phyloP scores from a whole-genome alignment of 2,797 vertebrate genomes.

The Lerista edwardsae region DNA sequence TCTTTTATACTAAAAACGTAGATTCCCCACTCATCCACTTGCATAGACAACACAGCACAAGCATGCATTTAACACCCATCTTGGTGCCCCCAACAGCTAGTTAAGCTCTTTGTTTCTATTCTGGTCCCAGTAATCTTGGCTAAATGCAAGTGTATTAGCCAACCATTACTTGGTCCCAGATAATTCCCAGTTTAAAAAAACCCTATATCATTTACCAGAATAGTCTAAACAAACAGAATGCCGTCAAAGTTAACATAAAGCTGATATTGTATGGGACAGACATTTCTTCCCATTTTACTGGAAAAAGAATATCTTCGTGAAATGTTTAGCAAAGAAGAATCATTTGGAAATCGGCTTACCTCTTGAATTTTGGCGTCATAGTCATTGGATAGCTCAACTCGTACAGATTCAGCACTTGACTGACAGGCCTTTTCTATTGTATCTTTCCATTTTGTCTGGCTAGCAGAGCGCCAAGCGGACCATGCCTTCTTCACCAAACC shows the following conservation, averaged over 20 bases:
- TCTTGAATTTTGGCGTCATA: constrained; percentile 87
- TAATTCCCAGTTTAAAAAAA: no score
- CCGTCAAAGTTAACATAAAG: neutral
- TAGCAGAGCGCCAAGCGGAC: constrained; percentile 84
- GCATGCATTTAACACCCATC: no score
- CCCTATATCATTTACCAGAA: fast-evolving
- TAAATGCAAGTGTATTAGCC: neutral
- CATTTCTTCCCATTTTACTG: neutral
- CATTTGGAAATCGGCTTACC: constrained; percentile 76
- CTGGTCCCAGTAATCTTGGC: neutral
- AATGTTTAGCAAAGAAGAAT: constrained; percentile 13
- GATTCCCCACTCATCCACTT: no score
- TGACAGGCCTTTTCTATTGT: constrained; percentile 88
- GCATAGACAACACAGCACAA: no score
- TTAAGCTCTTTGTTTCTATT: neutral
- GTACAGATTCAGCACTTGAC: constrained; percentile 88
- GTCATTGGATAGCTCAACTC: constrained; percentile 84
- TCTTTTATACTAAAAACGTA: no score
- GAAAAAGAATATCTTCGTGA: neutral
- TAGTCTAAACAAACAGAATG: neutral
- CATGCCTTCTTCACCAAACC: constrained; percentile 89
- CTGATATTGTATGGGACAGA: neutral
- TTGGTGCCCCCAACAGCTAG: no score
- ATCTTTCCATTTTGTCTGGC: constrained; percentile 87
- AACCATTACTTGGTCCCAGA: neutral